Conservation (phyloP, 1,140 invertebrate species). For the Cotesia glomerata region DNA sequence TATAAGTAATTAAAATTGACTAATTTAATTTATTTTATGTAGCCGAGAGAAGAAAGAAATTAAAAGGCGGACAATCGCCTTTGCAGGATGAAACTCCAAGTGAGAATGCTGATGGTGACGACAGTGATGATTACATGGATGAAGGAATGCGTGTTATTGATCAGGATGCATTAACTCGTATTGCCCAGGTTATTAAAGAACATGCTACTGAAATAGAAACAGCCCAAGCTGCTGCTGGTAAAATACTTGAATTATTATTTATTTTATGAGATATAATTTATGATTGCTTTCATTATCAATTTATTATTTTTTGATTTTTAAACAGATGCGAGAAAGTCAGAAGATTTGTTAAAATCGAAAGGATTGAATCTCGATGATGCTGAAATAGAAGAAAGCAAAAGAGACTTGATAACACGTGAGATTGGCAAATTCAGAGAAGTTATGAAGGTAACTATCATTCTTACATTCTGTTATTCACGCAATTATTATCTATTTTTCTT, state of each 20-base stretch:
- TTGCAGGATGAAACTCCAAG: conserved; percentile 66
- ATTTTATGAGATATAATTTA: not conserved
- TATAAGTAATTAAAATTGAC: not conserved
- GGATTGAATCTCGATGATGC: conserved; percentile 76
- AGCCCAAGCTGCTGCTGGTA: conserved; percentile 60
- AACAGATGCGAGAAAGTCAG: conserved; percentile 38
- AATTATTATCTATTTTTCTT: conserved; percentile 31
- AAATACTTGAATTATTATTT: conserved; percentile 18
- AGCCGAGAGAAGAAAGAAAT: conserved; percentile 69
- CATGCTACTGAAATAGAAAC: conserved; percentile 81
- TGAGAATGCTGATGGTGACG: conserved; percentile 62
- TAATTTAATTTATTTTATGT: conserved; percentile 16
- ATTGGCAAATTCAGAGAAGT: conserved; percentile 97
- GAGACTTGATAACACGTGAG: conserved; percentile 93
- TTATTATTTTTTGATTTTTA: not conserved
- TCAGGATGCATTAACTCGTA: conserved; percentile 74
- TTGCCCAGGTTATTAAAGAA: conserved; percentile 80
- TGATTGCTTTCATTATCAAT: not conserved
- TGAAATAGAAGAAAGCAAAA: conserved; percentile 94
- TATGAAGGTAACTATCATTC: conserved; percentile 82
- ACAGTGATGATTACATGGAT: conserved; percentile 79
- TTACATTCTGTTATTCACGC: not conserved
- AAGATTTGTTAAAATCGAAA: conserved; percentile 69
- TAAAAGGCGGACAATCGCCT: conserved; percentile 66
- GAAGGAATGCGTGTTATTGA: conserved; percentile 78